phyloP scores from a whole-genome alignment of 2,797 vertebrate genomes.

The Argyrosomus regius region DNA sequence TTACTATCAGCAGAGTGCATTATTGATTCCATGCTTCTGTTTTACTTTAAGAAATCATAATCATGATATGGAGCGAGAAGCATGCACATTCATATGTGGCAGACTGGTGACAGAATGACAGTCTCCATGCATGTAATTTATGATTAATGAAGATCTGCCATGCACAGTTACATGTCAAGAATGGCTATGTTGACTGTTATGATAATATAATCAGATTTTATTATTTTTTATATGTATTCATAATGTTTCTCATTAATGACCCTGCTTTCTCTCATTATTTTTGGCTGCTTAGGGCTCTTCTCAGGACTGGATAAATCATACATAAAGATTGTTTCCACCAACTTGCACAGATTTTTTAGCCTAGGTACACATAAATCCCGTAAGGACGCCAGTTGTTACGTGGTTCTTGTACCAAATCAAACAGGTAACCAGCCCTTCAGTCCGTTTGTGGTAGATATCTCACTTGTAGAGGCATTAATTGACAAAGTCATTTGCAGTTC shows the following conservation, averaged over 20 bases:
- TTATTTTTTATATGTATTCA: background rate
- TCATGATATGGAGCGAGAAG: conserved; percentile 61
- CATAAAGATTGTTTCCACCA: background rate
- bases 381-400: background rate
- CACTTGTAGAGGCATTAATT: background rate
- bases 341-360: background rate
- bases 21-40: conserved; percentile 84
- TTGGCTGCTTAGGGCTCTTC: background rate
- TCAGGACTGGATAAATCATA: background rate
- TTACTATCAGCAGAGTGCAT: conserved; percentile 81
- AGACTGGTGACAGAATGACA: conserved; percentile 78
- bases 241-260: background rate
- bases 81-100: conserved; percentile 78
- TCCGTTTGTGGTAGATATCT: background rate
- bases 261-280: background rate
- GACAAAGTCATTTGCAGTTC: too few species aligned
- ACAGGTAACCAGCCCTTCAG: background rate
- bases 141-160: conserved; percentile 3
- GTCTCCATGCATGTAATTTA: conserved; percentile 23
- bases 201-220: conserved; percentile 15
- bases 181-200: conserved; percentile 10
- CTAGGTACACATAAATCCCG: background rate
- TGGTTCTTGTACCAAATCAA: background rate
- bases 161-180: conserved; percentile 4
- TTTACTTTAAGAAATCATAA: conserved; percentile 66